Base-by-base conservation (phyloP, 2,113 vertebrate genomes). In the Elachura formosa region DNA sequence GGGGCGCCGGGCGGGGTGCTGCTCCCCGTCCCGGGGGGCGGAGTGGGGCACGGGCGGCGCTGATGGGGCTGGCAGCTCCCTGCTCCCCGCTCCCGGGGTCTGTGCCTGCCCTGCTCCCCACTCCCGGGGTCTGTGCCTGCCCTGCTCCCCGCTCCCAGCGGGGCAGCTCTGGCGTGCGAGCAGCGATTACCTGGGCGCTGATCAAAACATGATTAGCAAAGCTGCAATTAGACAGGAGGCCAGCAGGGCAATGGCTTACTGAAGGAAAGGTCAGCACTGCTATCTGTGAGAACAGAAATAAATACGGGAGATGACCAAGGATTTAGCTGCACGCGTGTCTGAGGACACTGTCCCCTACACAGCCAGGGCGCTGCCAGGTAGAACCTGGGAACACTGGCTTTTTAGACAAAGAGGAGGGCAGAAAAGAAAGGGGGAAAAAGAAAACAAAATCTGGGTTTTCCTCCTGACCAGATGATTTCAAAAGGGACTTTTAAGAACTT, bases 181-280 rank as follows among this genome's bases (percentile, higher is more conserved):
- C n/a, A n/a, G n/a, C n/a, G n/a, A n/a, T n/a, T n/a, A n/a, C n/a
- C n/a, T n/a, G n/a, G n/a, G n/a, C n/a, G n/a, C n/a, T n/a, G 54
- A 52, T 69, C 94, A 66, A 67, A 95, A 91, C 67, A 1, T 62
- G 85, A 96, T 96, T 93, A 94, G 95, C 91, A 63, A 64, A 93
- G 78, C 87, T 78, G 95, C 94, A 91, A 88, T 95, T 91, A 93
- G 75, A 88, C 59, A 2, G 43, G 11, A 88, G 95, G 91, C 67
- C 89, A 49, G 84, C 24, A 90, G 96, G 89, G 93, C 93, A 85
- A 74, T 23, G 84, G 82, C 87, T 94, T 91, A 55, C 14, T 55
- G 84, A 58, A 26, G 78, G 49, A 71, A 45, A n/a, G 90, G 91
- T 87, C 91, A 84, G 46, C 20, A n/a, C 63, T 59, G 92, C 9